phyloP scores from a whole-genome alignment of 2,888 invertebrate species.

The Trichogramma dendrolimi region DNA sequence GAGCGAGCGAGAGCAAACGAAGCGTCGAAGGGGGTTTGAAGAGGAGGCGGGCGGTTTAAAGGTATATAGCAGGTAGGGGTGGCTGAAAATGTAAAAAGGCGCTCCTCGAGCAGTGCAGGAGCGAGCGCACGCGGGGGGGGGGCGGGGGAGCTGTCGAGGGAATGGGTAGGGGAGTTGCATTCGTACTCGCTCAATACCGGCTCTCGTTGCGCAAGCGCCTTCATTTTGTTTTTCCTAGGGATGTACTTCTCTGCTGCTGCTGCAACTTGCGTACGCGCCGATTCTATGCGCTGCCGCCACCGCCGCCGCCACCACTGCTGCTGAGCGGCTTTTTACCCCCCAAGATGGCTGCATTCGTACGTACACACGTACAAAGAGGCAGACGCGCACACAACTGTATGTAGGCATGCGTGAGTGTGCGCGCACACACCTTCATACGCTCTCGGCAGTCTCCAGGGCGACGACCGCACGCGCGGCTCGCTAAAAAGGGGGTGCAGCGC shows the following conservation, averaged over 20 bases:
- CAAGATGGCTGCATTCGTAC: conserved; percentile 23
- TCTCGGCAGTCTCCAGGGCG: too few relatives aligned
- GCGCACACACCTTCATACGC: neutral
- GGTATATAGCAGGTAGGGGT: too few relatives aligned
- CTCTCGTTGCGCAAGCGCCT: conserved; percentile 51
- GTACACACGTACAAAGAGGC: neutral
- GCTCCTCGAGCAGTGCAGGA: conserved; percentile 10
- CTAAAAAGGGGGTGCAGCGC: neutral
- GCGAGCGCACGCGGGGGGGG: conserved; percentile 29
- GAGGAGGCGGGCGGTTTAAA: too few relatives aligned
- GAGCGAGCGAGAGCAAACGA: too few relatives aligned
- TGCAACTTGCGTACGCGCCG: conserved; percentile 4
- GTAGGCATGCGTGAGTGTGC: neutral
- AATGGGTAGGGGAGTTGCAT: conserved; percentile 30
- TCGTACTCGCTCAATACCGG: conserved; percentile 49
- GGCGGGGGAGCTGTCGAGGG: conserved; percentile 28
- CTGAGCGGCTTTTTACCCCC: conserved; percentile 20
- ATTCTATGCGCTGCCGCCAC: neutral
- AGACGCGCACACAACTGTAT: neutral
- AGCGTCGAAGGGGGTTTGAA: too few relatives aligned
- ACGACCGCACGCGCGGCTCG: neutral
- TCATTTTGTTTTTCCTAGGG: conserved; percentile 52
- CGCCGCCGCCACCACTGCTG: conserved; percentile 1
- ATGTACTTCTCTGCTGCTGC: conserved; percentile 2
- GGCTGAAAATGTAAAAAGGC: too few relatives aligned